Conservation (phyloP, 2,888 invertebrate species). For the Mythimna ferrago region DNA sequence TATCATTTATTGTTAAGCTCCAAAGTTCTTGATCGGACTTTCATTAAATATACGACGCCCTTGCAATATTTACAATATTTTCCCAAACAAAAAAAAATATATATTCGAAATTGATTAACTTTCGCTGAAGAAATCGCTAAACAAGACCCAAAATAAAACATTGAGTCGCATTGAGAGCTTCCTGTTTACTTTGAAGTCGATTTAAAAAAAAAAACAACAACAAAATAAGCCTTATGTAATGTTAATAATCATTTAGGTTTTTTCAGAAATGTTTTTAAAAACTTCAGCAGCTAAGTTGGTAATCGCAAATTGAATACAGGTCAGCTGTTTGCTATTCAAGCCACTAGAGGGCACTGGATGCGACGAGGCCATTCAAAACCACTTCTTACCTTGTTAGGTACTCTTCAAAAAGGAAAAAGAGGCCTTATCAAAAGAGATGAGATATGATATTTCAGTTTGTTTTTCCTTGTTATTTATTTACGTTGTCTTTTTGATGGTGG, state of each 20-base stretch:
- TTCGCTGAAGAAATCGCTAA: no score
- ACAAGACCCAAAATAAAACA: no score
- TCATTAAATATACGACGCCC: no score
- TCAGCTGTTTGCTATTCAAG: conserved; percentile 20
- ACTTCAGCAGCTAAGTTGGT: not conserved
- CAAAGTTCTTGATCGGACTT: no score
- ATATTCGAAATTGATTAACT: no score
- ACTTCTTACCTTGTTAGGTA: conserved; percentile 7
- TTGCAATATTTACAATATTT: no score
- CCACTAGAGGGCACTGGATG: conserved; percentile 23
- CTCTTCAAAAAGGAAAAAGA: conserved; percentile 13
- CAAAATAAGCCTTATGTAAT: not conserved
- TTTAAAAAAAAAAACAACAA: not conserved
- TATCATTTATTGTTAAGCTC: no score
- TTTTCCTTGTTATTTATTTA: conserved; percentile 3
- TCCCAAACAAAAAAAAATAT: no score
- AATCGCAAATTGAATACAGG: conserved; percentile 14
- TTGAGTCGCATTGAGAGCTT: not conserved
- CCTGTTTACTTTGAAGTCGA: not conserved
- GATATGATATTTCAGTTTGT: conserved; percentile 2
- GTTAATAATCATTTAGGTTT: not conserved
- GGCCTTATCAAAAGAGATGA: conserved; percentile 2
- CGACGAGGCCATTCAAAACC: conserved; percentile 17
- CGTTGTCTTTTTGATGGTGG: conserved; percentile 6
- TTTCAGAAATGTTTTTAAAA: not conserved